A percentile compares a stretch with the other conserved stretches of the same genome.
Conservation (phyloP, 2,888 invertebrate species). For the Reticulitermes lucifugus region DNA sequence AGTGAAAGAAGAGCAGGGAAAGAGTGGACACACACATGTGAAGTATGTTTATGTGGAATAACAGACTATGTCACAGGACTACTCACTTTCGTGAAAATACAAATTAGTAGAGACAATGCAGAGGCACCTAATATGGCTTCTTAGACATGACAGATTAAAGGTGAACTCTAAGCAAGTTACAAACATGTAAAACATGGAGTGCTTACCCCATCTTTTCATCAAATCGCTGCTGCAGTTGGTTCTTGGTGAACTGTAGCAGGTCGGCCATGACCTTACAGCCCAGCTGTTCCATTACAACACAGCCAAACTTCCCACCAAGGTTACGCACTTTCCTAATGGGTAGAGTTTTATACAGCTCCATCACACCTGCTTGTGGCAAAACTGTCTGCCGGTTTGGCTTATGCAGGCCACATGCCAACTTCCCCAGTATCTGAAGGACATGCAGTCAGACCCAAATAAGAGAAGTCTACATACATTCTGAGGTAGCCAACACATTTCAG, state of each 20-base stretch:
- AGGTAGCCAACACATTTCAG: not conserved
- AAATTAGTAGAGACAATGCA: no score
- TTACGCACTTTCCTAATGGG: constrained; percentile 88
- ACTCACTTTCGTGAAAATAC: no score
- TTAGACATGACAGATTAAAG: no score
- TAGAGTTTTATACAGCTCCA: constrained; percentile 71
- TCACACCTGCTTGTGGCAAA: constrained; percentile 78
- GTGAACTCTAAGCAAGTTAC: no score
- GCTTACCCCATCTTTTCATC: constrained; percentile 89
- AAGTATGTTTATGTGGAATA: no score
- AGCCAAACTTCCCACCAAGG: constrained; percentile 95
- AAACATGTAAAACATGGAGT: no score
- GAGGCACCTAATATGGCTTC: no score
- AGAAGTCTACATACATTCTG: no score
- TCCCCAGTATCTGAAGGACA: constrained; percentile 80
- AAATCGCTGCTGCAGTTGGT: constrained; percentile 77
- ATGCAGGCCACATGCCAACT: constrained; percentile 92
- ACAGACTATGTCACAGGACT: no score
- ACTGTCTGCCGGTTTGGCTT: constrained; percentile 95
- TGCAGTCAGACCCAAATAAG: no score
- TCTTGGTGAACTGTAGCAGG: constrained; percentile 76
- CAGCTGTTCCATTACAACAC: constrained; percentile 78
- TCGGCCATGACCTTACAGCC: constrained; percentile 85
- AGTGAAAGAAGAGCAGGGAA: no score
- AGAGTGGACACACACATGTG: no score